These are phyloP conservation scores for Pollachius pollachius DNA, from an alignment of 2,113 vertebrate species.

Conservation along the genomic window DNA sequence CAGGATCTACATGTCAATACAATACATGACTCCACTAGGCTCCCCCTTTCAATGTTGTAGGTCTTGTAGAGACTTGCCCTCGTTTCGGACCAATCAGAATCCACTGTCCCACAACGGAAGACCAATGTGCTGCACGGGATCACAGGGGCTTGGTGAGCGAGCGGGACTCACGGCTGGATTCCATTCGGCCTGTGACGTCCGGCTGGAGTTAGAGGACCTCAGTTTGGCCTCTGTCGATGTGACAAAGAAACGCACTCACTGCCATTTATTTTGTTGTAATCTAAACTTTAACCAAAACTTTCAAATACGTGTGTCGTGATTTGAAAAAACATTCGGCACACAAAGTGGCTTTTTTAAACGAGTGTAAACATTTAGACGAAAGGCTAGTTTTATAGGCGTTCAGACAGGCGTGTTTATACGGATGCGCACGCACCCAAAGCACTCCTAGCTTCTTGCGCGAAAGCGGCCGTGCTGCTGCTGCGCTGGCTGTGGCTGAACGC, in stretches of 20 bases:
- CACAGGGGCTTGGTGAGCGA: constrained; percentile 59
- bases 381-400: no score
- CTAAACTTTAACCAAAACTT: no score
- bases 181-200: constrained; percentile 45
- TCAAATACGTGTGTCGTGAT: no score
- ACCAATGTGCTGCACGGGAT: constrained; percentile 53
- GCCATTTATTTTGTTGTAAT: no score
- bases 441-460: no score
- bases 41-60: constrained; percentile 54
- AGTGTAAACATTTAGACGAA: no score
- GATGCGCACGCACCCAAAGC: no score
- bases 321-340: no score
- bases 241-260: no score
- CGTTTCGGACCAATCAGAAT: constrained; percentile 62
- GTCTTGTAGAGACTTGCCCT: constrained; percentile 66
- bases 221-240: neutral
- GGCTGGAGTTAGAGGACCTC: constrained; percentile 31
- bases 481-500: constrained; percentile 37
- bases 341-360: no score
- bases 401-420: no score
- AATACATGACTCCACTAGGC: constrained; percentile 11
- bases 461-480: neutral
- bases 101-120: neutral
- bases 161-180: constrained; percentile 32
- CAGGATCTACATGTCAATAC: constrained; percentile 13